Evolutionary conservation across 2,113 vertebrate species (phyloP).

Genomic region (Sinocyclocheilus anophthalmus): DNA sequence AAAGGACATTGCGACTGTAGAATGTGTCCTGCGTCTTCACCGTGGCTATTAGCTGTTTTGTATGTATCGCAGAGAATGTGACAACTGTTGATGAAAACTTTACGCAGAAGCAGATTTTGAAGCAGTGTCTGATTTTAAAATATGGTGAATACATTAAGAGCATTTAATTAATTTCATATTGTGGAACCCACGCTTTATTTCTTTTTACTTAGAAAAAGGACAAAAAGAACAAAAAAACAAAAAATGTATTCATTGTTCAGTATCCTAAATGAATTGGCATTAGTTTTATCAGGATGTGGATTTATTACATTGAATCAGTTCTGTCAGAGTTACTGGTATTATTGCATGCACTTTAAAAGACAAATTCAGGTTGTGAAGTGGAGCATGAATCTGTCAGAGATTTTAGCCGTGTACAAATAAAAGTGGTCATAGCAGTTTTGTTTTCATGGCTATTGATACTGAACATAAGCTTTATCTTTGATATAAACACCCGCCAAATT

Average conservation of each 20-base stretch:
- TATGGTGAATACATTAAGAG: conserved; percentile 92
- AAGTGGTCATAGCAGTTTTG: conserved; percentile 88
- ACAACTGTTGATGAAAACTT: conserved; percentile 84
- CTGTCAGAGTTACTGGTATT: conserved; percentile 89
- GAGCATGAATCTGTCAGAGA: conserved; percentile 97
- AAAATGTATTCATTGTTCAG: conserved; percentile 77
- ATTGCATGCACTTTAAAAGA: conserved; percentile 99
- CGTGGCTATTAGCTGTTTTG: conserved; percentile 80
- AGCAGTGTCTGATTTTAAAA: conserved; percentile 84
- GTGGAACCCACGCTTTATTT: conserved; percentile 81
- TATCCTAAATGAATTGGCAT: conserved; percentile 79
- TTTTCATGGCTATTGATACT: conserved; percentile 68
- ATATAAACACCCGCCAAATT: conserved; percentile 76
- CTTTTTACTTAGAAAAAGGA: conserved; percentile 91
- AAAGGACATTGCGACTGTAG: conserved; percentile 73
- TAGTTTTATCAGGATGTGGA: conserved; percentile 88
- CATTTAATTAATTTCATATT: conserved; percentile 99
- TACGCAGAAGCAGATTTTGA: conserved; percentile 81
- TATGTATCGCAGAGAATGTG: conserved; percentile 89
- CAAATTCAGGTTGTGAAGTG: conserved; percentile 87
- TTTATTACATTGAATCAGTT: conserved; percentile 89
- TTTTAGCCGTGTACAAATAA: conserved; percentile 99
- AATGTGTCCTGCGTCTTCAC: conserved; percentile 77
- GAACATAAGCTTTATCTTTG: conserved; percentile 77
- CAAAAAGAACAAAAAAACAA: conserved; percentile 67